A percentile compares a stretch with the other conserved stretches of the same genome.
Evolutionary conservation across 2,797 vertebrate genomes (phyloP).

Genomic region (Tenualosa ilisha): DNA sequence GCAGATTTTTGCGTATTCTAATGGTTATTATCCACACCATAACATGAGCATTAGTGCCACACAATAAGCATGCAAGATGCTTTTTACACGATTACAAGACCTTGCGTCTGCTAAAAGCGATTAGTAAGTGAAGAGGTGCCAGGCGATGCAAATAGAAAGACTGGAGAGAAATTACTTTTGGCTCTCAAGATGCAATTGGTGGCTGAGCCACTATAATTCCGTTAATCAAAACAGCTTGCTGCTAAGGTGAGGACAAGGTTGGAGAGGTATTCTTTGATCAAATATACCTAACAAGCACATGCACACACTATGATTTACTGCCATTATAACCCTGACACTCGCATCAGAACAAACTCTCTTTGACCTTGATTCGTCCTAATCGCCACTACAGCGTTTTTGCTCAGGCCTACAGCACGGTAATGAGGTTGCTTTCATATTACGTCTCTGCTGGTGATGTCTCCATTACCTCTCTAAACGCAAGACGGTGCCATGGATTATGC

Average conservation of each 20-base stretch:
- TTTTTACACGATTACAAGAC: not conserved
- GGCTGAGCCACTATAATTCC: not conserved
- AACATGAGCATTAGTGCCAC: not conserved
- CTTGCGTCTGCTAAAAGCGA: not conserved
- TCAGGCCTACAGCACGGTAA: not conserved
- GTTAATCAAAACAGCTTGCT: not conserved
- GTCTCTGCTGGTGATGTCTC: not conserved
- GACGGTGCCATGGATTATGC: slow-evolving; percentile 25
- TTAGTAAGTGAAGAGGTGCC: not conserved
- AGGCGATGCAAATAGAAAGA: not conserved
- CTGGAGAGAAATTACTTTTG: not conserved
- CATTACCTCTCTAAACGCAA: slow-evolving; percentile 7
- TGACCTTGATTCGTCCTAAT: not conserved
- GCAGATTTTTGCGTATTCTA: not conserved
- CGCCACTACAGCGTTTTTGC: not conserved
- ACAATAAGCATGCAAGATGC: slow-evolving; percentile 8
- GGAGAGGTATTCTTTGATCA: not conserved
- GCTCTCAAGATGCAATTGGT: not conserved
- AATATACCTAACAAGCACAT: slow-evolving; percentile 8
- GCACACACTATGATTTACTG: not conserved
- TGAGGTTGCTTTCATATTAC: not conserved
- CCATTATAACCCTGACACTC: not conserved
- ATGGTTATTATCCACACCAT: not conserved
- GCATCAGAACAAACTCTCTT: not conserved
- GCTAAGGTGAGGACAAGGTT: not conserved